phyloP scores from a whole-genome alignment of 2,797 vertebrate genomes.

The Syndactyla subalaris region DNA sequence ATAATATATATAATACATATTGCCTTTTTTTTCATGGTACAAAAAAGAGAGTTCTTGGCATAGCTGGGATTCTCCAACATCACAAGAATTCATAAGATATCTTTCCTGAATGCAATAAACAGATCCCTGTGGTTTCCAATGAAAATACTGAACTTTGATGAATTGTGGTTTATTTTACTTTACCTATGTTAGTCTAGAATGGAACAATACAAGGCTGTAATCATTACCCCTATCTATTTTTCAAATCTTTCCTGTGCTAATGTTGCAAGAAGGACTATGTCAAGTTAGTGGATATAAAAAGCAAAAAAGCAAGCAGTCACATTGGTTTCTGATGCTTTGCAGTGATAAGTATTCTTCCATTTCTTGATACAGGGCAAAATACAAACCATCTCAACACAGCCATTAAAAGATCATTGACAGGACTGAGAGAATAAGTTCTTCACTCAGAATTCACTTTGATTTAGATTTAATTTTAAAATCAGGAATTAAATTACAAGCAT shows the following conservation, averaged over 20 bases:
- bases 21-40: not conserved
- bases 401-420: not conserved
- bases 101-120: not conserved
- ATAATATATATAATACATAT: not conserved
- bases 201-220: not conserved
- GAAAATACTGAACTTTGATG: conserved; percentile 14
- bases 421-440: not conserved
- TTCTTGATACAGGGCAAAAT: not conserved
- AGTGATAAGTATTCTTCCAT: not conserved
- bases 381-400: not conserved
- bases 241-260: not conserved
- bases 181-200: not conserved
- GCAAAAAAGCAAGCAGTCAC: not conserved
- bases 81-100: not conserved
- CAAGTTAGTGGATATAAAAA: not conserved
- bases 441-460: not conserved
- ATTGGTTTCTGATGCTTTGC: not conserved
- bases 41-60: not conserved
- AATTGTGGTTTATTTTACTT: conserved; percentile 31
- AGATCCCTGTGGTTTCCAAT: not conserved
- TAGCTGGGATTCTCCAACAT: not conserved
- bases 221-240: not conserved
- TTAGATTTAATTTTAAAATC: not conserved
- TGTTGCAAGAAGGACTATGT: not conserved
- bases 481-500: not conserved